These are phyloP conservation scores for Oncorhynchus nerka DNA, from an alignment of 2,113 vertebrate genomes.

Conservation along the genomic window DNA sequence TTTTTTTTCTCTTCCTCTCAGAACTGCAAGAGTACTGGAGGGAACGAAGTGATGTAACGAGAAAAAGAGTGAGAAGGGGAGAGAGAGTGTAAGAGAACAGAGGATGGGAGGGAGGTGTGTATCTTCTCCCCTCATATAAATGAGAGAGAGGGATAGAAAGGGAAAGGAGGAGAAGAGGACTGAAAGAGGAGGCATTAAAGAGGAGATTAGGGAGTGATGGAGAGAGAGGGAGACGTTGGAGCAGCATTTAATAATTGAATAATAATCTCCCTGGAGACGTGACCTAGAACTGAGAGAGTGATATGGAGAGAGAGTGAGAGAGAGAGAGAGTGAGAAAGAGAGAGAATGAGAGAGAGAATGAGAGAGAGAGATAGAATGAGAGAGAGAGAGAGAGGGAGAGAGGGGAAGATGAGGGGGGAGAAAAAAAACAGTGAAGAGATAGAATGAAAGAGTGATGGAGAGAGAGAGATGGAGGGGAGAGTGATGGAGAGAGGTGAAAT, in stretches of 20 bases:
- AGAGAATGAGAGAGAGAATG: not conserved
- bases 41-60: conserved; percentile 53
- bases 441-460: no score
- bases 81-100: not conserved
- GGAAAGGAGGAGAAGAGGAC: conserved; percentile 4
- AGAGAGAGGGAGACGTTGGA: conserved; percentile 54
- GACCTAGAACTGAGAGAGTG: conserved; percentile 74
- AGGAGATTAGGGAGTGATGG: not conserved
- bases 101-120: not conserved
- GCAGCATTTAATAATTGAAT: conserved; percentile 82
- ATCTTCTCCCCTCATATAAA: conserved; percentile 5
- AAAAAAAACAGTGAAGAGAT: no score
- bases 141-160: not conserved
- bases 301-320: conserved; percentile 27
- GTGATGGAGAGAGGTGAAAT: no score
- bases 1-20: conserved; percentile 13
- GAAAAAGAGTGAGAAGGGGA: conserved; percentile 23
- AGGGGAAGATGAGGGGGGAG: no score
- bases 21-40: conserved; percentile 49
- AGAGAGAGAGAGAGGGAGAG: no score
- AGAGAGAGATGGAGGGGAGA: no score
- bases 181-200: conserved; percentile 5
- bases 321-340: not conserved
- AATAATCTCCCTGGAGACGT: conserved; percentile 79
- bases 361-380: no score